phyloP scores from a whole-genome alignment of 2,888 invertebrate species.

The Endotricha flammealis region DNA sequence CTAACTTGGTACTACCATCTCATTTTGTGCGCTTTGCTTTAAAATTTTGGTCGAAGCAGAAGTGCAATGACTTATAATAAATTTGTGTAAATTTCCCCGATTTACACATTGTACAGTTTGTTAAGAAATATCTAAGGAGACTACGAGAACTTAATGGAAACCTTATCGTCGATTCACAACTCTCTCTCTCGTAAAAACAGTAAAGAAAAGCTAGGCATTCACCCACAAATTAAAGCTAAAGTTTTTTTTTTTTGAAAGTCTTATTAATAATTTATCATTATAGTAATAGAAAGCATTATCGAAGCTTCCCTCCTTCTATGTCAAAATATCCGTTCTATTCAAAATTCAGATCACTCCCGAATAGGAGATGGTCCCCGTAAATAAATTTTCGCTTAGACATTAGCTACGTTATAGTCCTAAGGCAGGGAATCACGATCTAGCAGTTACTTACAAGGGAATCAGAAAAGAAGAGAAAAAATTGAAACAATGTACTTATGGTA shows the following conservation, averaged over 20 bases:
- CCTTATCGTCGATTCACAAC: slow-evolving; percentile 60
- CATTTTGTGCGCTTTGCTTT: slow-evolving; percentile 64
- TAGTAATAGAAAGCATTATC: slow-evolving; percentile 45
- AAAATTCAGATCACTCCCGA: slow-evolving; percentile 58
- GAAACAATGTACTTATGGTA: slow-evolving; percentile 43
- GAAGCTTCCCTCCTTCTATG: slow-evolving; percentile 47
- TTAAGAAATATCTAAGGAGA: slow-evolving; percentile 35
- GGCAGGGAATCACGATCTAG: slow-evolving; percentile 64
- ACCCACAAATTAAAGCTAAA: slow-evolving; percentile 49
- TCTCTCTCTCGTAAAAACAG: slow-evolving; percentile 47
- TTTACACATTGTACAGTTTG: slow-evolving; percentile 54
- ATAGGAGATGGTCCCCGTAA: slow-evolving; percentile 71
- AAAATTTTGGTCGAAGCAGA: slow-evolving; percentile 58
- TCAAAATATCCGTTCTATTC: slow-evolving; percentile 38
- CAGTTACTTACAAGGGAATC: slow-evolving; percentile 47
- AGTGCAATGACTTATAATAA: slow-evolving; percentile 52
- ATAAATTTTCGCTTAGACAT: slow-evolving; percentile 49
- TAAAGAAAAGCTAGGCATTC: slow-evolving; percentile 42
- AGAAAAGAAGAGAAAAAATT: slow-evolving; percentile 40
- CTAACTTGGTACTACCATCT: slow-evolving; percentile 14
- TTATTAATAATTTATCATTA: slow-evolving; percentile 31
- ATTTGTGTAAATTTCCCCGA: slow-evolving; percentile 73
- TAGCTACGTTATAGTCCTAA: slow-evolving; percentile 53
- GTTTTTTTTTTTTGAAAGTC: slow-evolving; percentile 45
- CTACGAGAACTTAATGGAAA: slow-evolving; percentile 35